Conservation (phyloP, 2,797 vertebrate species). For the Sciurus vulgaris region DNA sequence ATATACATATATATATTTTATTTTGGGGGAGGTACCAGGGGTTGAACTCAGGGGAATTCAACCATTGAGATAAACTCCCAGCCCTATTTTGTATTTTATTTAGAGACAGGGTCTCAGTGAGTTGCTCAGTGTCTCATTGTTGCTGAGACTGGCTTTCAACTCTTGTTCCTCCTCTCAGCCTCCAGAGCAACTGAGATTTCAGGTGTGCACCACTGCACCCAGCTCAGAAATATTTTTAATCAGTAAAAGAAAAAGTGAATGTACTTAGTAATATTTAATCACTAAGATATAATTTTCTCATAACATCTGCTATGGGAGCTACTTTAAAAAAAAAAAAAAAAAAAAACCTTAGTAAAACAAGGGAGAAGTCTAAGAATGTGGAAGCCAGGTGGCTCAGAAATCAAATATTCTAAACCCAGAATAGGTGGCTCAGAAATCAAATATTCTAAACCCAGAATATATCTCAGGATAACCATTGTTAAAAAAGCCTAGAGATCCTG, state of each 20-base stretch:
- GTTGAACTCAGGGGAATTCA: too few relatives aligned
- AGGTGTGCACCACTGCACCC: too few relatives aligned
- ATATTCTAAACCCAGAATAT: neutral
- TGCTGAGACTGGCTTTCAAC: too few relatives aligned
- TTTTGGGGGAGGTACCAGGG: too few relatives aligned
- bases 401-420: neutral
- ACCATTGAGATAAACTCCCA: too few relatives aligned
- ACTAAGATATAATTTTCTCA: neutral
- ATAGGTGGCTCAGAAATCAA: neutral
- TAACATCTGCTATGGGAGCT: neutral
- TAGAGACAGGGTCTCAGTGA: too few relatives aligned
- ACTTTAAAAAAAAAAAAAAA: neutral
- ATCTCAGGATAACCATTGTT: neutral
- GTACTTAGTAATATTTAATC: neutral
- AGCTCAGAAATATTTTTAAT: neutral
- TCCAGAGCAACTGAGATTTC: too few relatives aligned
- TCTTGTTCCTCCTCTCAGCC: too few relatives aligned
- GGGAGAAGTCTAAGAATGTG: neutral
- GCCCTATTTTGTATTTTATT: too few relatives aligned
- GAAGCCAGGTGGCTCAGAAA: neutral
- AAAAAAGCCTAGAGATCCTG: neutral
- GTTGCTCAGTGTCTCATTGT: too few relatives aligned
- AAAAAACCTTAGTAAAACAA: neutral
- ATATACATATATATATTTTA: too few relatives aligned
- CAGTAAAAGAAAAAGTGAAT: conserved; percentile 2